Percentiles rank a stretch among this genome's conserved stretches.
Evolutionary conservation across 2,113 vertebrate genomes (phyloP).

Genomic region (Acrocephalus arundinaceus): DNA sequence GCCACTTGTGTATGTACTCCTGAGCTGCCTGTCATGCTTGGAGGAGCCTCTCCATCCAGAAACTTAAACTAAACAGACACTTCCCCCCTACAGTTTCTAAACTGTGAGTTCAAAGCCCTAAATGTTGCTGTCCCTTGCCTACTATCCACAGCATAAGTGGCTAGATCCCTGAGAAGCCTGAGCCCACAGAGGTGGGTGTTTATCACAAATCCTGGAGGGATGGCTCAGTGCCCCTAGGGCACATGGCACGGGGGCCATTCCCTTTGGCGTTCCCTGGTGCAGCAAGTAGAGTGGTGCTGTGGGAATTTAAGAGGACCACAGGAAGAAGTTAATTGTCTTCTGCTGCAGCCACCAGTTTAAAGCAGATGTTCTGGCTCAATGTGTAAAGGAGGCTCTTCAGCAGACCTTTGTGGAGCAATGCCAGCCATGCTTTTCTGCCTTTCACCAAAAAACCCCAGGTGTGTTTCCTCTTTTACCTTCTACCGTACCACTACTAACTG

Average conservation of each 20-base stretch:
- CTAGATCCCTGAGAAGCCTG: not conserved
- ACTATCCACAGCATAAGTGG: not conserved
- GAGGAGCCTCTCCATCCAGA: not conserved
- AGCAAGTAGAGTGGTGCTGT: not conserved
- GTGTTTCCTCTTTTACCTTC: not conserved
- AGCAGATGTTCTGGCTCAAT: not conserved
- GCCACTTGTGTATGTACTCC: slow-evolving; percentile 33
- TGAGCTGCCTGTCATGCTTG: slow-evolving; percentile 46
- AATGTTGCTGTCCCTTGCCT: not conserved
- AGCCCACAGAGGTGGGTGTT: not conserved
- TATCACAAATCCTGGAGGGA: not conserved
- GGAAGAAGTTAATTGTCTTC: not conserved
- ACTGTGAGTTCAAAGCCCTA: slow-evolving; percentile 5
- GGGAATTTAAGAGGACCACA: not conserved
- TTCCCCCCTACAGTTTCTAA: not conserved
- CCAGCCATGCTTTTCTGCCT: not conserved
- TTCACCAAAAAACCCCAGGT: fast-evolving
- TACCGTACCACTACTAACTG: not conserved
- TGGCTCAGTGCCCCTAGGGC: not conserved
- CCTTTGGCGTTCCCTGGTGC: not conserved
- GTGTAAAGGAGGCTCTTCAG: not conserved
- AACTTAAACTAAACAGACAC: slow-evolving; percentile 18
- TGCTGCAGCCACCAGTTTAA: not conserved
- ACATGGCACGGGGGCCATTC: fast-evolving
- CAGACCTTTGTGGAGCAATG: not conserved